Evolutionary conservation across 2,113 vertebrate species (phyloP).

Genomic region (Girardinichthys multiradiatus): DNA sequence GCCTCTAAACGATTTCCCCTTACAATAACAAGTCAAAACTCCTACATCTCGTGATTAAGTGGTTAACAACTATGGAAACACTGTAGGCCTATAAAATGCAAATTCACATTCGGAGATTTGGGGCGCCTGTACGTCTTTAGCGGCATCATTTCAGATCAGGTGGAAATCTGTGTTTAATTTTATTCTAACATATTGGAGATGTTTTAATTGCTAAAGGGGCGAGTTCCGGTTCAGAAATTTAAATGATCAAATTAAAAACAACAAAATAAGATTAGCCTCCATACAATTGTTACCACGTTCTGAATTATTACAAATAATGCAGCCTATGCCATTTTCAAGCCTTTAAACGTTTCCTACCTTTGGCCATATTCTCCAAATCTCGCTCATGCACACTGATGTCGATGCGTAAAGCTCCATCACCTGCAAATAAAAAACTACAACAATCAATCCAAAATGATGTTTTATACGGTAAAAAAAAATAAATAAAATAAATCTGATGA

Average conservation of each 20-base stretch:
- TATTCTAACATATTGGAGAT: not conserved
- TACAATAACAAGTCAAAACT: constrained; percentile 78
- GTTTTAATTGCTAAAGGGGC: not conserved
- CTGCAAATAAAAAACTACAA: constrained; percentile 66
- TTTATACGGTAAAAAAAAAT: not conserved
- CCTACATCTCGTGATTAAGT: constrained; percentile 78
- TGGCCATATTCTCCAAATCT: constrained; percentile 93
- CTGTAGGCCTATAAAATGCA: constrained; percentile 66
- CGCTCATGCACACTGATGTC: constrained; percentile 88
- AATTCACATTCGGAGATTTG: constrained; percentile 51
- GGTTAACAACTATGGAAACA: constrained; percentile 74
- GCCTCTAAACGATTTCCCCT: constrained; percentile 80
- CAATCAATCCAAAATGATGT: not conserved
- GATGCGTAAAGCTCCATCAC: constrained; percentile 84
- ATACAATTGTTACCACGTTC: not conserved
- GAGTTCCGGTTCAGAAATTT: not conserved
- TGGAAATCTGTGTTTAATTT: constrained; percentile 11
- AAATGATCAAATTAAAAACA: constrained; percentile 4
- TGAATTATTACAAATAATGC: constrained; percentile 25
- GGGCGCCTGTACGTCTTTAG: constrained; percentile 54
- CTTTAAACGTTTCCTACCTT: constrained; percentile 83
- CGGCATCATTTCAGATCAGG: constrained; percentile 27
- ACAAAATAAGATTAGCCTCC: not conserved
- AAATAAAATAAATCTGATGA: constrained; percentile 22
- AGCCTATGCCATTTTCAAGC: constrained; percentile 6